Percentiles rank a stretch among this genome's conserved stretches.
Conservation (phyloP, 2,797 vertebrate genomes). For the Toxotes lorentzi region DNA sequence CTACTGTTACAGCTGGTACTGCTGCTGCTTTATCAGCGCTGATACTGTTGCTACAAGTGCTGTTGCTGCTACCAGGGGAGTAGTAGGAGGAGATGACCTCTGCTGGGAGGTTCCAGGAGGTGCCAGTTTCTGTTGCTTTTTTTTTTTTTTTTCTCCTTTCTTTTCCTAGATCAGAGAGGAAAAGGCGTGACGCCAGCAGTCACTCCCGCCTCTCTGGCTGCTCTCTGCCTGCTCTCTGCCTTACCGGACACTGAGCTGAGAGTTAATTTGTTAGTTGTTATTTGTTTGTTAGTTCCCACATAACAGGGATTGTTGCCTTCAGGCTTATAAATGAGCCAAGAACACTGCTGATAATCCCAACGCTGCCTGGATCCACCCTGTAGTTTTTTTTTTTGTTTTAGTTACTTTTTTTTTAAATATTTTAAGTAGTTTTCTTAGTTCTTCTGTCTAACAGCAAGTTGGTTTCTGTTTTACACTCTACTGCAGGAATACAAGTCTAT, state of each 20-base stretch:
- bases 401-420: not conserved
- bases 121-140: slow-evolving; percentile 50
- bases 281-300: slow-evolving; percentile 19
- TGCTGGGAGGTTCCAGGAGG: slow-evolving; percentile 69
- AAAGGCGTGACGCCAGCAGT: slow-evolving; percentile 43
- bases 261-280: slow-evolving; percentile 9
- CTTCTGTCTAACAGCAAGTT: slow-evolving; percentile 12
- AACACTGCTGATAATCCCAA: slow-evolving; percentile 23
- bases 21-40: not conserved
- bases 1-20: not conserved
- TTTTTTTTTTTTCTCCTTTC: slow-evolving; percentile 27
- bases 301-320: not conserved
- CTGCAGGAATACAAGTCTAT: slow-evolving; percentile 5
- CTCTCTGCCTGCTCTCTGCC: slow-evolving; percentile 22
- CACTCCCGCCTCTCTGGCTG: slow-evolving; percentile 20
- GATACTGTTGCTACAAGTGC: too few species aligned
- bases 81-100: slow-evolving; percentile 65
- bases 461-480: slow-evolving; percentile 9
- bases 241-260: slow-evolving; percentile 28
- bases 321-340: slow-evolving; percentile 1
- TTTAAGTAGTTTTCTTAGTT: not conserved
- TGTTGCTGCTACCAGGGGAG: not conserved
- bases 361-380: slow-evolving; percentile 37
- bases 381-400: not conserved
- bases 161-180: slow-evolving; percentile 64